Percentiles rank a stretch among this genome's conserved stretches.
phyloP scores from a whole-genome alignment of 30 jellyfish, hydroid and myxozoan species.

The Chrysaora quinquecirrha region DNA sequence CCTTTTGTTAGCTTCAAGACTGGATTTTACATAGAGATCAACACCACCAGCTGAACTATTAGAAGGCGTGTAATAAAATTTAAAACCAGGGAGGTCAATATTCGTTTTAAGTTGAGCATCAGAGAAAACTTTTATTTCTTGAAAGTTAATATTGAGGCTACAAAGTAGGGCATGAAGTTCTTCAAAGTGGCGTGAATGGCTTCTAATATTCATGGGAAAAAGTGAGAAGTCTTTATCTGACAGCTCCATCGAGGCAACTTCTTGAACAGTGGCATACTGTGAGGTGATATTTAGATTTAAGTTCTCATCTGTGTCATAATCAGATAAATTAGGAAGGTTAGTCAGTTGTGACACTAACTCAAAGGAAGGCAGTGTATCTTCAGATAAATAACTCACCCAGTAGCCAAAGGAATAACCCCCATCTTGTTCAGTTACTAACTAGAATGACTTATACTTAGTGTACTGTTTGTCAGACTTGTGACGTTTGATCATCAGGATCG shows the following conservation, averaged over 20 bases:
- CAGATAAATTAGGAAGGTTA: constrained; percentile 39
- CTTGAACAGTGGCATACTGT: constrained; percentile 27
- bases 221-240: constrained; percentile 14
- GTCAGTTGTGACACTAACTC: constrained; percentile 14
- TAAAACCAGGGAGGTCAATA: not conserved
- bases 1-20: constrained; percentile 25
- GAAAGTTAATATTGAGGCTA: no score
- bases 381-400: no score
- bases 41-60: constrained; percentile 21
- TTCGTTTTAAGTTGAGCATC: constrained; percentile 1
- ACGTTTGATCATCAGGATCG: no score
- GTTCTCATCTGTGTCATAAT: constrained; percentile 46
- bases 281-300: constrained; percentile 30
- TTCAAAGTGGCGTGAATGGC: no score
- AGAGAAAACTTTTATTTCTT: no score
- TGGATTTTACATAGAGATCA: not conserved
- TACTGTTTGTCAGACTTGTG: no score
- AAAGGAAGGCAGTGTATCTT: no score
- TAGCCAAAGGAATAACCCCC: no score
- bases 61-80: constrained; percentile 22
- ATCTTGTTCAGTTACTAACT: no score
- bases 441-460: no score
- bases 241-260: constrained; percentile 9
- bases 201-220: constrained; percentile 6
- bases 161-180: no score